A percentile compares a stretch with the other conserved stretches of the same genome.
Conservation (phyloP, 2,113 vertebrate species). For the Sitta europaea region DNA sequence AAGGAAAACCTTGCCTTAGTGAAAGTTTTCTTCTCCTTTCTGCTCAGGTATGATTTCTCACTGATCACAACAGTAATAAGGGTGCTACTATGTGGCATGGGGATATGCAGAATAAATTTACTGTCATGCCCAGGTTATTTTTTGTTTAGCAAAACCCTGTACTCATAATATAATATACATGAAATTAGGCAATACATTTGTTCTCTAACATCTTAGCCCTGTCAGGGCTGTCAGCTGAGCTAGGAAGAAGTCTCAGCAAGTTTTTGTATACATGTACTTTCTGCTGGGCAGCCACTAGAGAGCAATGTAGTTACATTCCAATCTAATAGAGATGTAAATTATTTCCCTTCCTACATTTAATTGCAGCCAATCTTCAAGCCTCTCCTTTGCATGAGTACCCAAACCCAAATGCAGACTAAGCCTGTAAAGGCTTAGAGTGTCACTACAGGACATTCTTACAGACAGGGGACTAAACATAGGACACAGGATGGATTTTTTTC, state of each 20-base stretch:
- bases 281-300: slow-evolving; percentile 45
- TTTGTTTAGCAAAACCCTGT: not conserved
- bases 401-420: not conserved
- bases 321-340: not conserved
- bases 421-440: too few species aligned
- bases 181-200: not conserved
- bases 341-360: not conserved
- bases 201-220: not conserved
- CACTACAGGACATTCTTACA: not conserved
- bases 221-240: not conserved
- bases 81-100: not conserved
- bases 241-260: not conserved
- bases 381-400: not conserved
- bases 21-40: not conserved
- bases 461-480: not conserved
- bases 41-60: not conserved
- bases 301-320: slow-evolving; percentile 21
- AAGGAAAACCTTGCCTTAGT: not conserved
- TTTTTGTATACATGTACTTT: not conserved
- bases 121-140: not conserved
- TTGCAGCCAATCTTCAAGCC: not conserved
- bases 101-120: not conserved
- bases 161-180: not conserved
- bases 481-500: not conserved
- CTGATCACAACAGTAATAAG: accelerated